phyloP scores from a whole-genome alignment of 2,888 invertebrate genomes.

The Conus canariensis region DNA sequence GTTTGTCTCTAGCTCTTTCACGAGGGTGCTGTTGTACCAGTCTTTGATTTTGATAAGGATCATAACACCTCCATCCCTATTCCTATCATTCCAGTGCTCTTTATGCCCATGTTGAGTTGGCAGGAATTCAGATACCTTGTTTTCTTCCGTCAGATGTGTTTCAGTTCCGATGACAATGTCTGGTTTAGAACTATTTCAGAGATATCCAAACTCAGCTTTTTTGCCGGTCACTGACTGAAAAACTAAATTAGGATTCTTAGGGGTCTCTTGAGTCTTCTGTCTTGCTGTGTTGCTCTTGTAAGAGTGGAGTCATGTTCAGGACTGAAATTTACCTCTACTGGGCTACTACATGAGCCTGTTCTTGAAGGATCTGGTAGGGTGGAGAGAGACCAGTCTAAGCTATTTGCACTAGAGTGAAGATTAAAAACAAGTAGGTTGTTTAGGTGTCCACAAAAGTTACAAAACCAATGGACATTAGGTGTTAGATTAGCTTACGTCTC shows the following conservation, averaged over 20 bases:
- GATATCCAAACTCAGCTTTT: not conserved
- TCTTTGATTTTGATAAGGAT: not conserved
- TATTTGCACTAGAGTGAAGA: not conserved
- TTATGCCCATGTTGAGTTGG: not conserved
- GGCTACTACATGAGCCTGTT: constrained; percentile 3
- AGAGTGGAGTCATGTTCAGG: not conserved
- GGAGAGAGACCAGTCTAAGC: not conserved
- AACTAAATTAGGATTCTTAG: not conserved
- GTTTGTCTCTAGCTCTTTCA: constrained; percentile 11
- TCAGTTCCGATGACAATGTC: constrained; percentile 4
- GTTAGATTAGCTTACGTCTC: not conserved
- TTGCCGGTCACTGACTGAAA: not conserved
- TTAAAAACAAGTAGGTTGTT: not conserved
- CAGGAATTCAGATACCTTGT: not conserved
- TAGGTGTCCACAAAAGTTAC: no score
- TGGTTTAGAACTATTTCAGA: not conserved
- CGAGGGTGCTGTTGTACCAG: not conserved
- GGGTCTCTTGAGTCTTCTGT: constrained; percentile 2
- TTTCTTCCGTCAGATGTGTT: not conserved
- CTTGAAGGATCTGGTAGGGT: constrained; percentile 10
- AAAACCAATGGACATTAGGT: no score
- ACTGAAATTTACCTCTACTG: not conserved
- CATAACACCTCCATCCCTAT: constrained; percentile 11
- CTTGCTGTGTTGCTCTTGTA: not conserved
- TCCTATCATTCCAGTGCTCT: not conserved